Percentiles rank a stretch among this genome's conserved stretches.
phyloP scores from a whole-genome alignment of 2,797 vertebrate genomes.

The Alosa sapidissima region DNA sequence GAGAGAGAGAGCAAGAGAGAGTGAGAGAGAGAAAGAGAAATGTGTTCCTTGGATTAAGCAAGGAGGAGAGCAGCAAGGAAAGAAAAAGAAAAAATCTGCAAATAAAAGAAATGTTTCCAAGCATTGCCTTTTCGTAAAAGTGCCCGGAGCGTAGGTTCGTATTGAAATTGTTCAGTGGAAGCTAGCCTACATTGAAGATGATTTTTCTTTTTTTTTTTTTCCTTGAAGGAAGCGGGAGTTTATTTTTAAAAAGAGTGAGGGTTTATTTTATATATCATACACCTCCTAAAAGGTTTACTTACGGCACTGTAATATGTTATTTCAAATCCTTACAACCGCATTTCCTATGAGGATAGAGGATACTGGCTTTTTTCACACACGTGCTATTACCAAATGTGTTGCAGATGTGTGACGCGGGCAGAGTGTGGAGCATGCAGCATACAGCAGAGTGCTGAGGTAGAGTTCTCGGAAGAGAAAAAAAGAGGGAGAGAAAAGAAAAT shows the following conservation, averaged over 20 bases:
- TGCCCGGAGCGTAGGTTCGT: conserved; percentile 30
- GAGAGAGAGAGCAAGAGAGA: conserved; percentile 31
- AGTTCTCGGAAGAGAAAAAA: conserved; percentile 36
- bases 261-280: conserved; percentile 79
- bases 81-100: background rate
- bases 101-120: conserved; percentile 32
- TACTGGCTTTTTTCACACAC: conserved; percentile 64
- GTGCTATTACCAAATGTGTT: conserved; percentile 74
- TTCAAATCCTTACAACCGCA: conserved; percentile 76
- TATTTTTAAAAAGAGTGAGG: conserved; percentile 74
- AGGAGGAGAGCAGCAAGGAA: background rate
- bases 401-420: conserved; percentile 70
- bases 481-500: background rate
- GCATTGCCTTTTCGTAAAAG: conserved; percentile 17
- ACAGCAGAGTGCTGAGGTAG: conserved; percentile 32
- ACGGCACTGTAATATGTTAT: conserved; percentile 77
- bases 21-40: background rate
- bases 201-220: conserved; percentile 39
- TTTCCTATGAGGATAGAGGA: conserved; percentile 74
- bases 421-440: conserved; percentile 30
- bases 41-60: conserved; percentile 28
- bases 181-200: conserved; percentile 38
- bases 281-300: conserved; percentile 80
- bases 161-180: conserved; percentile 46
- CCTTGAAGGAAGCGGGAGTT: conserved; percentile 71